Conservation (phyloP, 2,113 vertebrate species). For the Phyllostomus hastatus region DNA sequence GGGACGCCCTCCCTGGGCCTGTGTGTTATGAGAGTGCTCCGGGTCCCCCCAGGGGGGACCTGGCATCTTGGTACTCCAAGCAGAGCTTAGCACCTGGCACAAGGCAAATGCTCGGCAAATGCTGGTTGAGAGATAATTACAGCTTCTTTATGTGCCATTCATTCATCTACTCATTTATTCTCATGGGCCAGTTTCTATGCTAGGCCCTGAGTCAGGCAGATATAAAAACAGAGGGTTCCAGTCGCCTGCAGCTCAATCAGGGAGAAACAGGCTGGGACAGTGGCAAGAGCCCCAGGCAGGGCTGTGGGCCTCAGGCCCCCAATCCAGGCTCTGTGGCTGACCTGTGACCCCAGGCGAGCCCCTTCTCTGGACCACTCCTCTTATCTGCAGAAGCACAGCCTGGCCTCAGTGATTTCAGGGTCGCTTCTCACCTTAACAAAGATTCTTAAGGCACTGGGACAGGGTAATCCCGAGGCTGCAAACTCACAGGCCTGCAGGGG, state of each 20-base stretch:
- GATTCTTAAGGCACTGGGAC: not conserved
- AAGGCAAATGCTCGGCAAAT: not conserved
- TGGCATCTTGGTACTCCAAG: not conserved
- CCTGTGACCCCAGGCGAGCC: not conserved
- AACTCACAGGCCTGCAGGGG: not conserved
- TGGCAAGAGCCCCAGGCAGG: not conserved
- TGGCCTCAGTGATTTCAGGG: not conserved
- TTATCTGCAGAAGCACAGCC: not conserved
- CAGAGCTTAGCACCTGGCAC: not conserved
- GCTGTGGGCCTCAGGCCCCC: not conserved
- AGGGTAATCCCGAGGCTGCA: not conserved
- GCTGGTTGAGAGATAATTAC: not conserved
- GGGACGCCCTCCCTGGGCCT: not conserved
- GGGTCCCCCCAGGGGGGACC: not conserved
- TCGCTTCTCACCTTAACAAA: not conserved
- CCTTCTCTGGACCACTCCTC: not conserved
- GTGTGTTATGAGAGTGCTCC: not conserved
- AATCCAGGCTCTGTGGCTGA: not conserved
- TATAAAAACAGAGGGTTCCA: not conserved
- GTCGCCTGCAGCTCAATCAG: not conserved
- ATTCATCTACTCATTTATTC: not conserved
- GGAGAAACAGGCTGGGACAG: not conserved
- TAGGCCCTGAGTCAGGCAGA: not conserved
- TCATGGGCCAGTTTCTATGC: not conserved
- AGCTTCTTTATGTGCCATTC: not conserved